These are phyloP conservation scores for Anastrepha obliqua DNA, from an alignment of 1,140 invertebrate genomes.

Conservation along the genomic window DNA sequence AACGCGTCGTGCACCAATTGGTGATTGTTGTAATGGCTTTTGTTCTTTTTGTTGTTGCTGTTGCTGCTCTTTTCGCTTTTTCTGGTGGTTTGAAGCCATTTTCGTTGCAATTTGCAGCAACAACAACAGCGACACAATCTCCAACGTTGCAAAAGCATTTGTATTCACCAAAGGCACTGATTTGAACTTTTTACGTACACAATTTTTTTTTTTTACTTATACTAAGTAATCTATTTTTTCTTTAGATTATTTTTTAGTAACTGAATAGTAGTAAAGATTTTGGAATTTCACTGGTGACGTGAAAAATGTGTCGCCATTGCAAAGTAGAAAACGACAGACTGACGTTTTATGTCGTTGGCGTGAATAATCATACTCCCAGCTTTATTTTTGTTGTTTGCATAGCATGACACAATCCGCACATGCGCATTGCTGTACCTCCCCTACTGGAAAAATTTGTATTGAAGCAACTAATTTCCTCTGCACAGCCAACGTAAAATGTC, in stretches of 20 bases:
- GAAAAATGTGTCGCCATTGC: not conserved
- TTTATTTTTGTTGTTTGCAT: conserved; percentile 44
- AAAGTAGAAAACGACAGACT: conserved; percentile 38
- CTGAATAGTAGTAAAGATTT: not conserved
- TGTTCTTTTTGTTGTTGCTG: conserved; percentile 45
- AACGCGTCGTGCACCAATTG: conserved; percentile 75
- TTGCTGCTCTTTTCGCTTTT: conserved; percentile 33
- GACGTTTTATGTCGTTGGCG: no score
- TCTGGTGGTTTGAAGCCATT: conserved; percentile 19
- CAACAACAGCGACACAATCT: not conserved
- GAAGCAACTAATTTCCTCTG: no score
- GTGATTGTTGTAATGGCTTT: conserved; percentile 61
- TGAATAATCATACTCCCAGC: conserved; percentile 45
- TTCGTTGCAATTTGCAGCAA: conserved; percentile 30
- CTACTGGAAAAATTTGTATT: not conserved
- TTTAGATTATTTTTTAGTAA: not conserved
- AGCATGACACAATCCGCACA: conserved; percentile 72
- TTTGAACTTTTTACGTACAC: not conserved
- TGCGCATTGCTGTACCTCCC: conserved; percentile 62
- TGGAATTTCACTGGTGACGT: not conserved
- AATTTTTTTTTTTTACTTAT: not conserved
- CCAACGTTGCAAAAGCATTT: conserved; percentile 10
- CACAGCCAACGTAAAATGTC: no score
- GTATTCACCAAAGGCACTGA: not conserved
- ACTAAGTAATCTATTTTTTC: not conserved